phyloP scores from a whole-genome alignment of 1,140 invertebrate genomes.

The Elymnias hypermnestra region DNA sequence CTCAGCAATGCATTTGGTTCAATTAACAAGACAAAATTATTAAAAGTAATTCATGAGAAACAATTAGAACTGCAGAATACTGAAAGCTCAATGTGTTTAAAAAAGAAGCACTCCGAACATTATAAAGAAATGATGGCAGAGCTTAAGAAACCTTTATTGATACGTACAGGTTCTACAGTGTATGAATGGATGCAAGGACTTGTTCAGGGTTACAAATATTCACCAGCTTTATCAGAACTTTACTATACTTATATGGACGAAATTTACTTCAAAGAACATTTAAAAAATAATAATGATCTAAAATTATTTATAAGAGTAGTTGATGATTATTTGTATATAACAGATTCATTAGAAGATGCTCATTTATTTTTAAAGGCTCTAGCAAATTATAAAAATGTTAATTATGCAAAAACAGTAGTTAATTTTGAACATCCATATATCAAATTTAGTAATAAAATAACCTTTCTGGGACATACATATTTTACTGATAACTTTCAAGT shows the following conservation, averaged over 20 bases:
- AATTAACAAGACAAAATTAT: constrained; percentile 50
- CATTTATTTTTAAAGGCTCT: constrained; percentile 51
- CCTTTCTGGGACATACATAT: constrained; percentile 63
- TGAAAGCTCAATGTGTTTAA: constrained; percentile 35
- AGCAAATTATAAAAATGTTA: constrained; percentile 61
- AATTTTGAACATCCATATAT: constrained; percentile 54
- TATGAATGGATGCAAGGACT: constrained; percentile 68
- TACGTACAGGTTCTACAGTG: constrained; percentile 58
- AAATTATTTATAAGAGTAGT: constrained; percentile 63
- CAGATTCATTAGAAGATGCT: constrained; percentile 56
- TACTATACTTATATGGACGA: constrained; percentile 63
- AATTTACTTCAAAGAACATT: constrained; percentile 48
- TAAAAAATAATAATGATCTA: constrained; percentile 31
- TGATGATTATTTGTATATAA: constrained; percentile 71
- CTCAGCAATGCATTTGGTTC: constrained; percentile 70
- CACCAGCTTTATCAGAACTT: constrained; percentile 67
- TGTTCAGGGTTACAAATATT: constrained; percentile 71
- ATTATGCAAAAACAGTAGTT: constrained; percentile 59
- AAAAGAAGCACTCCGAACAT: constrained; percentile 45
- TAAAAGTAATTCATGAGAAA: constrained; percentile 47
- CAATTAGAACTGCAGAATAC: constrained; percentile 42
- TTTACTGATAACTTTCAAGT: constrained; percentile 57
- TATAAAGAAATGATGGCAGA: constrained; percentile 57
- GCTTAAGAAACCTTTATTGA: constrained; percentile 51
- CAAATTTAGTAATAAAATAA: constrained; percentile 44